Conservation (phyloP, 2,797 vertebrate species). For the Anguilla pacifica region DNA sequence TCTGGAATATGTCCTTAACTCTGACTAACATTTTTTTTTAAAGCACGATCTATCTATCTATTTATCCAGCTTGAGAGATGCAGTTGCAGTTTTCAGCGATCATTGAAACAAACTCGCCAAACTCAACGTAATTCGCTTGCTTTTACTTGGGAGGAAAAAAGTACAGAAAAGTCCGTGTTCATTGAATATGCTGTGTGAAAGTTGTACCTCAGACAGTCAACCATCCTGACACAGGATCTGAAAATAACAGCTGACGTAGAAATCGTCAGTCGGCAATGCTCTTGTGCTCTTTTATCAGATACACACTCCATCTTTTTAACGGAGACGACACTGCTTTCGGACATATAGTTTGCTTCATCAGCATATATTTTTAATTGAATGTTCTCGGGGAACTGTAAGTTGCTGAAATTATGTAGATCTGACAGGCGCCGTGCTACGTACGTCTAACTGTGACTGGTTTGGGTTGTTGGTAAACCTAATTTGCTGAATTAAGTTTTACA, state of each 20-base stretch:
- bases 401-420: neutral
- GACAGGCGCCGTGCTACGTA: neutral
- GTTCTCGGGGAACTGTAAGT: neutral
- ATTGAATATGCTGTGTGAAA: neutral
- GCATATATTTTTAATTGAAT: constrained; percentile 60
- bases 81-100: too few relatives aligned
- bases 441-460: constrained; percentile 43
- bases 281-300: neutral
- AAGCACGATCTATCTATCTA: neutral
- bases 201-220: neutral
- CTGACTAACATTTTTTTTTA: neutral
- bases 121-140: too few relatives aligned
- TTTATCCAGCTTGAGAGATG: too few relatives aligned
- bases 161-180: too few relatives aligned
- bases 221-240: too few relatives aligned
- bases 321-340: constrained; percentile 43
- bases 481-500: neutral
- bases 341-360: neutral
- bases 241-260: neutral
- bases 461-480: neutral
- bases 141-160: too few relatives aligned
- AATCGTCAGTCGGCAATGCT: neutral
- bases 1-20: neutral
- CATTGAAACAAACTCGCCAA: too few relatives aligned
- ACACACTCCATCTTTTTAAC: constrained; percentile 50